These are phyloP conservation scores for Chromoteleia sp. DNA, from an alignment of 2,888 invertebrate genomes.

Conservation along the genomic window DNA sequence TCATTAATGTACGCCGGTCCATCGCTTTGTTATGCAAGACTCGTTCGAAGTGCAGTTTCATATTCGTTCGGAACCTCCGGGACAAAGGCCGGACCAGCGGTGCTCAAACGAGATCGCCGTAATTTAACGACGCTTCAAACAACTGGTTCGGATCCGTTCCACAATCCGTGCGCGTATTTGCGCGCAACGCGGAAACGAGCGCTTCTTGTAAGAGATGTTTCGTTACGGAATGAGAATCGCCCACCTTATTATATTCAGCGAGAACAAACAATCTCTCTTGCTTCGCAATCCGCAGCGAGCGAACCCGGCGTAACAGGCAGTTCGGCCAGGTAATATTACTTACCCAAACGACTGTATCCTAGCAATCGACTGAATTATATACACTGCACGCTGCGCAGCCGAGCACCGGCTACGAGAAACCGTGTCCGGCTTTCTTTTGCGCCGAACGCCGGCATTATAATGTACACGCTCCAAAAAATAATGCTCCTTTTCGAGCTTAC, in stretches of 20 bases:
- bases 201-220: too few species aligned
- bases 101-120: conserved; percentile 24
- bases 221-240: conserved; percentile 63
- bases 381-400: conserved; percentile 34
- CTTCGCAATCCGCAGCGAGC: conserved; percentile 72
- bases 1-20: conserved; percentile 50
- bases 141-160: conserved; percentile 1
- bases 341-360: conserved; percentile 79
- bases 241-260: conserved; percentile 81
- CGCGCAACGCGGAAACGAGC: too few species aligned
- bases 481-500: conserved; percentile 20
- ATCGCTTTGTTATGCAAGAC: conserved; percentile 55
- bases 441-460: conserved; percentile 20
- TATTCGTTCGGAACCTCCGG: conserved; percentile 41
- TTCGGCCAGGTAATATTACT: conserved; percentile 78
- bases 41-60: conserved; percentile 49
- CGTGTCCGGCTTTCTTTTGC: neutral
- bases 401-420: conserved; percentile 17
- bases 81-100: conserved; percentile 43
- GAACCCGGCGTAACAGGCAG: conserved; percentile 59
- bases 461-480: conserved; percentile 46
- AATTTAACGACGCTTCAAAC: conserved; percentile 50
- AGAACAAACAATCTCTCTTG: conserved; percentile 78
- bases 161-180: neutral
- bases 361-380: conserved; percentile 79